phyloP scores from a whole-genome alignment of 2,888 invertebrate genomes.

The Thecocarcelia acutangulata region DNA sequence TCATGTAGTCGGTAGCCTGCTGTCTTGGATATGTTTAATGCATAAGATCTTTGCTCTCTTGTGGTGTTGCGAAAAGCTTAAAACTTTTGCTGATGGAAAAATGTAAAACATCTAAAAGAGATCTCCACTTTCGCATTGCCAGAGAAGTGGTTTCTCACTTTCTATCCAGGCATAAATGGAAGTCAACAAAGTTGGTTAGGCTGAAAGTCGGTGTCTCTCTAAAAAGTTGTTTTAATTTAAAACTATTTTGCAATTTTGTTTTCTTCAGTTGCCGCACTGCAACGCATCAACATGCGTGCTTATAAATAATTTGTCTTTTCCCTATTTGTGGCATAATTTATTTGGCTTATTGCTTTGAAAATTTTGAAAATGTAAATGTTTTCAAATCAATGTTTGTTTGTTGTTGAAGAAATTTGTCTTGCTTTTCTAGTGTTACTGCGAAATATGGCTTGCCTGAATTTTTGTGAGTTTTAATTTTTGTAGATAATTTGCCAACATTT shows the following conservation, averaged over 20 bases:
- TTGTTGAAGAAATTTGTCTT: not conserved
- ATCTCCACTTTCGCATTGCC: no score
- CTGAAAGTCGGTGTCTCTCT: no score
- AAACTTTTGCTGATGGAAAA: no score
- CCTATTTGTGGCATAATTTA: not conserved
- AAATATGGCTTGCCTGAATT: not conserved
- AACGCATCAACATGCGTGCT: not conserved
- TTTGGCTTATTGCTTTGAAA: not conserved
- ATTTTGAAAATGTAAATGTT: not conserved
- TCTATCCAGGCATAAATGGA: no score
- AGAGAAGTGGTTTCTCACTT: no score
- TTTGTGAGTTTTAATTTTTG: not conserved
- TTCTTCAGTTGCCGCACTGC: not conserved
- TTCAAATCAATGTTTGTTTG: not conserved
- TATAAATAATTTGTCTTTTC: not conserved
- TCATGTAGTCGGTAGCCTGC: no score
- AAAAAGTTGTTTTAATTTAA: no score
- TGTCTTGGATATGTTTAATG: no score
- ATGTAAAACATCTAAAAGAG: no score
- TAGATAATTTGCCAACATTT: conserved; percentile 34
- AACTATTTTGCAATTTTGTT: not conserved
- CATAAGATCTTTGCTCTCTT: no score
- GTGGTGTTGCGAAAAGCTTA: no score
- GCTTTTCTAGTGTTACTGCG: not conserved
- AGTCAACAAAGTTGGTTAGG: no score